Conservation (phyloP, 2,888 invertebrate genomes). For the Aromia moschata region DNA sequence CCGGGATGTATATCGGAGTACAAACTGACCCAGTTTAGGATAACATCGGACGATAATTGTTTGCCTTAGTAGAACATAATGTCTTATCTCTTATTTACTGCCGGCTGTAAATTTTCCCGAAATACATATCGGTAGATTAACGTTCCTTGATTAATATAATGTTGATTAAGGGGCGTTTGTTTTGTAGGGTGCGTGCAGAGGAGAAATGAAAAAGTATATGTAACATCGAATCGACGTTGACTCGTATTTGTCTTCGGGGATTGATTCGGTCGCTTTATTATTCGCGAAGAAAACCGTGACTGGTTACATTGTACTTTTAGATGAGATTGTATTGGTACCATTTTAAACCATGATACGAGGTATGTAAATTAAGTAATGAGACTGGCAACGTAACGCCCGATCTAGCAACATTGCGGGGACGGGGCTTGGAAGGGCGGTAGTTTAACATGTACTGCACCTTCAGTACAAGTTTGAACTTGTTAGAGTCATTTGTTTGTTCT, state of each 20-base stretch:
- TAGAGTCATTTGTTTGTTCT: too few species aligned
- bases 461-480: too few species aligned
- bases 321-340: too few species aligned
- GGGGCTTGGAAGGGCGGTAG: too few species aligned
- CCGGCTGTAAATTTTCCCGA: conserved; percentile 9
- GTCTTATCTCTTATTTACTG: conserved; percentile 18
- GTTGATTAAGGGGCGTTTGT: conserved; percentile 15
- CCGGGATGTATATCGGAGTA: conserved; percentile 22
- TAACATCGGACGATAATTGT: conserved; percentile 17
- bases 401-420: too few species aligned
- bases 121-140: conserved; percentile 17
- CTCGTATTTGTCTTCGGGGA: not conserved
- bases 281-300: not conserved
- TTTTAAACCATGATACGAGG: too few species aligned
- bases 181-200: conserved; percentile 3
- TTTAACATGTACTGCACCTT: too few species aligned
- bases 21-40: conserved; percentile 22
- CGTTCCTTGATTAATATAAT: conserved; percentile 16
- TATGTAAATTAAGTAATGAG: too few species aligned
- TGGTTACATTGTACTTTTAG: too few species aligned
- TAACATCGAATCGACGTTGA: not conserved
- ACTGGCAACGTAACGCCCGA: too few species aligned
- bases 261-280: not conserved
- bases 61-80: conserved; percentile 21
- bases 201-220: not conserved